Base-by-base conservation (phyloP, 2,113 vertebrate genomes). In the Eptesicus fuscus region DNA sequence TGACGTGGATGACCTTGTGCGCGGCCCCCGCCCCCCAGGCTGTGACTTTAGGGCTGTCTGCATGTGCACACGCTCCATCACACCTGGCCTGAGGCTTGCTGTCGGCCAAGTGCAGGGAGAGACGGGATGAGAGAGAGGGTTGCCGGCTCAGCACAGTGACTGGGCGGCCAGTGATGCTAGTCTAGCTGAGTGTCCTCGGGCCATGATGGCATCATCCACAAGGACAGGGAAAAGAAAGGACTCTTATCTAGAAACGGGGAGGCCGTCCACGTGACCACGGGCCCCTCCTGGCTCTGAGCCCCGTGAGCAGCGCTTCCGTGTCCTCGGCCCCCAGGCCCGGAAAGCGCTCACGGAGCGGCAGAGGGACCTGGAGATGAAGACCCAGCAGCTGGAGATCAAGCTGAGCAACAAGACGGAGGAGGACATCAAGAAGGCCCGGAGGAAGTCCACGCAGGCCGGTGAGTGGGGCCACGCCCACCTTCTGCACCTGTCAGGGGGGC, bases 391-490 rank as follows among this genome's bases (percentile, higher is more conserved):
- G 71, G 99, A 99, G 98, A 99, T 99, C 96, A 99, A 99, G 96
- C 98, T 99, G 96, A 99, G 98, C 98, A 99, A 98, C 98, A 99
- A 99, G 98, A 99, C 98, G 0, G 99, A 99, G 95, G 99, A 99
- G 94, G 99, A 99, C 91, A 99, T 99, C 97, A 99, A 99, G 98
- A 99, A 99, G 96, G 99, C 99, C 0, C 98, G 99, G 76, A 93
- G 99, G 97, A 99, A 99, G 99, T 99, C 99, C 94, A 99, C 99
- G 0, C 99, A 99, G 98, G 99, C 99, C 11, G 99, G 99, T 99
- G 97, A 98, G 99, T 14, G 40, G 0, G 53, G 9, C 1, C 13
- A 0, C 1, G 0, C 2, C 37, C 7, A 25, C 37, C 16, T 0
- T 12, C 49, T 9, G 78, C 40, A 1, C 37, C 14, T 1, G 16